phyloP scores from a whole-genome alignment of 2,888 invertebrate genomes.

The Drosophila nigricruria region DNA sequence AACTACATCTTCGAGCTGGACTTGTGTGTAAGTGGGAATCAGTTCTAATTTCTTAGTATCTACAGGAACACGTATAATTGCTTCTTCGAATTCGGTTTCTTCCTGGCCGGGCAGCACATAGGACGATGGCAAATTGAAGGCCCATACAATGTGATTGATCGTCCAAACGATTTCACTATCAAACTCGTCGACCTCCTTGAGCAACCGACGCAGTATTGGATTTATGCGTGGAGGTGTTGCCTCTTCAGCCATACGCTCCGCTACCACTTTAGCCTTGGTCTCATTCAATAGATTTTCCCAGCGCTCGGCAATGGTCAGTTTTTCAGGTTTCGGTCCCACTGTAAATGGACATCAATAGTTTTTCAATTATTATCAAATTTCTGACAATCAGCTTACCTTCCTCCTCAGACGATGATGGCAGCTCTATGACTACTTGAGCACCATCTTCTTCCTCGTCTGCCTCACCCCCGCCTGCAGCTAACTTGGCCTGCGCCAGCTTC shows the following conservation, averaged over 20 bases:
- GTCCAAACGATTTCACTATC: constrained; percentile 86
- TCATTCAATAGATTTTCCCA: constrained; percentile 87
- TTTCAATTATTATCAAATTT: neutral
- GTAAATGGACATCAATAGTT: neutral
- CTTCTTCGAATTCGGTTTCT: constrained; percentile 83
- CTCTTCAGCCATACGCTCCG: constrained; percentile 72
- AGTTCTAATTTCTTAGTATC: constrained; percentile 80
- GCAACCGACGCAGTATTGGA: constrained; percentile 77
- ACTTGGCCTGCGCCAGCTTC: constrained; percentile 59
- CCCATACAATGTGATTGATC: constrained; percentile 82
- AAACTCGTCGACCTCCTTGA: constrained; percentile 86
- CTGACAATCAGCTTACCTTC: constrained; percentile 50
- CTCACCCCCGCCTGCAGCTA: constrained; percentile 43
- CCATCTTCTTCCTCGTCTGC: constrained; percentile 63
- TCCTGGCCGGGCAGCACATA: constrained; percentile 84
- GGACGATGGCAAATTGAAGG: constrained; percentile 84
- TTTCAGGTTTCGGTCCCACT: constrained; percentile 73
- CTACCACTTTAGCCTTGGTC: constrained; percentile 86
- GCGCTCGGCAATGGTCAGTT: constrained; percentile 87
- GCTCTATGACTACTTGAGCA: constrained; percentile 17
- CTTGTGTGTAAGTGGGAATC: constrained; percentile 83
- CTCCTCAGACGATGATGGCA: constrained; percentile 69
- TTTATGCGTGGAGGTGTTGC: constrained; percentile 70
- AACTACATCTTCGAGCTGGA: constrained; percentile 86
- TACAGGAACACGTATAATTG: constrained; percentile 81